phyloP scores from a whole-genome alignment of 2,113 vertebrate species.

The Sander vitreus region DNA sequence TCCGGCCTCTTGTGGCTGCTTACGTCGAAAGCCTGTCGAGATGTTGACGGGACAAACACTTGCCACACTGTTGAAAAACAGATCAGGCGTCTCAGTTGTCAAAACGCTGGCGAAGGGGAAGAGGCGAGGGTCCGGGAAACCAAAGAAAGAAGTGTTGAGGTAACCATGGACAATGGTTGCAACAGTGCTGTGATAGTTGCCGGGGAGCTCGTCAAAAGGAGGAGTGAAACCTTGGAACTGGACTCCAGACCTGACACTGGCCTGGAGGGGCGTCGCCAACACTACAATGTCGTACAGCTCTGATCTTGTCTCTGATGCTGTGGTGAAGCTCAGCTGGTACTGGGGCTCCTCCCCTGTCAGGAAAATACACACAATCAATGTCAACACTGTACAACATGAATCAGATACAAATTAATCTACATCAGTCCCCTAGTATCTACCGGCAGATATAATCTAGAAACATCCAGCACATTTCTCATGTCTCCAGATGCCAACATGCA shows the following conservation, averaged over 20 bases:
- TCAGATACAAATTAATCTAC: not conserved
- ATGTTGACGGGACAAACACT: slow-evolving; percentile 95
- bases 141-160: slow-evolving; percentile 96
- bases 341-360: slow-evolving; percentile 86
- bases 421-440: not conserved
- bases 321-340: slow-evolving; percentile 89
- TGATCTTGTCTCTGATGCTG: slow-evolving; percentile 76
- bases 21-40: slow-evolving; percentile 89
- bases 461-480: not conserved
- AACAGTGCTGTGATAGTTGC: slow-evolving; percentile 89
- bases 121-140: slow-evolving; percentile 94
- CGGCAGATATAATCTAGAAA: not conserved
- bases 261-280: slow-evolving; percentile 90
- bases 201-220: slow-evolving; percentile 78
- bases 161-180: slow-evolving; percentile 95
- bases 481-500: not conserved
- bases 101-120: slow-evolving; percentile 94
- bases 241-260: slow-evolving; percentile 82
- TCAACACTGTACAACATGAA: not conserved
- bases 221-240: slow-evolving; percentile 89
- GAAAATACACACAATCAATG: slow-evolving; percentile 16
- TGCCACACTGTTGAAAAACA: slow-evolving; percentile 92
- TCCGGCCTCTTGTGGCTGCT: slow-evolving; percentile 94
- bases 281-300: slow-evolving; percentile 94
- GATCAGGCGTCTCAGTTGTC: slow-evolving; percentile 87